Percentiles rank a stretch among this genome's conserved stretches.
These are phyloP conservation scores for Antennarius maculatus DNA, from an alignment of 2,797 vertebrate genomes.

Conservation along the genomic window DNA sequence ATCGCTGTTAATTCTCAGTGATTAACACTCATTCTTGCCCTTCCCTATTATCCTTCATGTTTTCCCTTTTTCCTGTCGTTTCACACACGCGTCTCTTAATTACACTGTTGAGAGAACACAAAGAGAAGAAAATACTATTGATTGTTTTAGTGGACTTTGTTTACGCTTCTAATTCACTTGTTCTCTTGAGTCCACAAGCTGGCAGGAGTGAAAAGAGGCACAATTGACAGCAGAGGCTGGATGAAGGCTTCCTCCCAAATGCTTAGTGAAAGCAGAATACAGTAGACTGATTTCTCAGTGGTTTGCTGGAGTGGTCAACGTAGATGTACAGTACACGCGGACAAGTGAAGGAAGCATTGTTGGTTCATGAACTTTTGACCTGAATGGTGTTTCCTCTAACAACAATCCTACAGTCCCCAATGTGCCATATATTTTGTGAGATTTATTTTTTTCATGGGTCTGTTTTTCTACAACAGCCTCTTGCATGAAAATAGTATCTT, in stretches of 20 bases:
- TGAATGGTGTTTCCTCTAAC: no score
- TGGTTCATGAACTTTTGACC: no score
- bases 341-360: no score
- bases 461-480: no score
- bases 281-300: conserved; percentile 24
- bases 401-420: no score
- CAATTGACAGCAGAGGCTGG: conserved; percentile 36
- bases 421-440: no score
- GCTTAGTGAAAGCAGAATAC: conserved; percentile 35
- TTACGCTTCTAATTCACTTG: conserved; percentile 44
- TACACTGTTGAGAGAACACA: conserved; percentile 47
- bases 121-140: conserved; percentile 44
- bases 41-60: conserved; percentile 19
- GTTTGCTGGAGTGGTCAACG: conserved; percentile 9
- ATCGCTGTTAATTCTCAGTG: conserved; percentile 26
- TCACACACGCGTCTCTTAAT: conserved; percentile 62
- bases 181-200: conserved; percentile 52
- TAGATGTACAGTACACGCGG: no score
- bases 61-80: conserved; percentile 34
- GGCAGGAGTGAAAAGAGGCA: conserved; percentile 30
- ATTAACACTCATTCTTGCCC: conserved; percentile 27
- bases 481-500: no score
- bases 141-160: conserved; percentile 60
- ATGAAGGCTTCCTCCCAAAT: conserved; percentile 40
- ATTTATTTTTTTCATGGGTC: no score